Percentiles rank a stretch among this genome's conserved stretches.
phyloP scores from a whole-genome alignment of 2,797 vertebrate genomes.

The Vireo griseus region DNA sequence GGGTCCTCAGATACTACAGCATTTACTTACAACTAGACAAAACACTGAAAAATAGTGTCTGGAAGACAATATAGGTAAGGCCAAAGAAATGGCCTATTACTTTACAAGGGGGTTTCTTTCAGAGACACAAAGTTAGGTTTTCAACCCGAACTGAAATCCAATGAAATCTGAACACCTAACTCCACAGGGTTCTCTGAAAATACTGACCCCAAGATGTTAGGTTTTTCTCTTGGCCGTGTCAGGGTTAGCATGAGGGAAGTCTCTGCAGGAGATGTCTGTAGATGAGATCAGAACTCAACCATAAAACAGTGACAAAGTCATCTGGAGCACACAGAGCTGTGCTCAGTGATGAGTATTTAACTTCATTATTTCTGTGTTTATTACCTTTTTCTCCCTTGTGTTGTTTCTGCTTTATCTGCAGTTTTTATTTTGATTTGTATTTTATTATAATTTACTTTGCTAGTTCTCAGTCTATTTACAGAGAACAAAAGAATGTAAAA shows the following conservation, averaged over 20 bases:
- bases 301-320: not conserved
- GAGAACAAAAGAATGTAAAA: conserved; percentile 55
- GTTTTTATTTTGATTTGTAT: conserved; percentile 20
- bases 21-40: not conserved
- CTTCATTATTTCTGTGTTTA: conserved; percentile 1
- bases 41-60: not conserved
- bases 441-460: conserved; percentile 42
- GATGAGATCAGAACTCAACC: conserved; percentile 40
- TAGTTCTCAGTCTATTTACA: conserved; percentile 37
- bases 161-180: not conserved
- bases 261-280: not conserved
- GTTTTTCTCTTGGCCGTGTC: not conserved
- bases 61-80: not conserved
- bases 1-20: not conserved
- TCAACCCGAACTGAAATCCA: not conserved
- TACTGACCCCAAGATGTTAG: not conserved
- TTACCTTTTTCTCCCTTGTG: not conserved
- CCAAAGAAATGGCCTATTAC: not conserved
- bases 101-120: not conserved
- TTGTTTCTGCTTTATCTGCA: conserved; percentile 12
- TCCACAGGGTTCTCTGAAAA: not conserved
- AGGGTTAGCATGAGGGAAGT: not conserved
- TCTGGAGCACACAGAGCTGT: not conserved
- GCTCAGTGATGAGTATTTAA: not conserved
- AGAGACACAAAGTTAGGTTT: not conserved